Conservation (phyloP, 2,113 vertebrate genomes). For the Caranx melampygus region DNA sequence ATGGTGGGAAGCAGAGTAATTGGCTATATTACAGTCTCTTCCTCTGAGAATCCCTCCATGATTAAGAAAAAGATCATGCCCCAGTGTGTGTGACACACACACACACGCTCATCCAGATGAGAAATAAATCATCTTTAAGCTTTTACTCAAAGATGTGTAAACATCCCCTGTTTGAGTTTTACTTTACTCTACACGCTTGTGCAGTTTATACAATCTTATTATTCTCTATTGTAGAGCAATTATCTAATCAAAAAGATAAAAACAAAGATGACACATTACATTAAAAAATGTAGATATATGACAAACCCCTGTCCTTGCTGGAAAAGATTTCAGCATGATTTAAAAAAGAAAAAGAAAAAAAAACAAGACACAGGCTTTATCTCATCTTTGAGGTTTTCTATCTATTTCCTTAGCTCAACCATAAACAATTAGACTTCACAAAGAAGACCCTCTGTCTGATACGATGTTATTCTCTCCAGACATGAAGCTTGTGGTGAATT, state of each 20-base stretch:
- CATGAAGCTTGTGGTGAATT: slow-evolving; percentile 18
- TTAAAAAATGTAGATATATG: neutral
- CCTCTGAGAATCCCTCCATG: slow-evolving; percentile 62
- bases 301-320: neutral
- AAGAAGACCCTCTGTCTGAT: neutral
- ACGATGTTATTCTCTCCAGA: slow-evolving; percentile 14
- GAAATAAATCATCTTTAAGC: slow-evolving; percentile 27
- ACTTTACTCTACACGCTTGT: neutral
- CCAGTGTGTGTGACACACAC: slow-evolving; percentile 27
- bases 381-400: slow-evolving; percentile 6
- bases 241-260: slow-evolving; percentile 3
- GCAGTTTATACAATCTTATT: slow-evolving; percentile 12
- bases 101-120: neutral
- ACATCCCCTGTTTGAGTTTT: slow-evolving; percentile 21
- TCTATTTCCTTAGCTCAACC: slow-evolving; percentile 1
- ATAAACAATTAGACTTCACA: slow-evolving; percentile 27
- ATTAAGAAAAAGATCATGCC: slow-evolving; percentile 62
- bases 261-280: neutral
- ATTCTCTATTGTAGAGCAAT: slow-evolving; percentile 1
- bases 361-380: neutral
- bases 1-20: slow-evolving; percentile 52
- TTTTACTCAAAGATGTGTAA: slow-evolving; percentile 1
- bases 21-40: slow-evolving; percentile 57
- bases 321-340: slow-evolving; percentile 19
- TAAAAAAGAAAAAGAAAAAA: neutral